Conservation (phyloP, 2,113 vertebrate genomes). For the Megaleporinus macrocephalus region DNA sequence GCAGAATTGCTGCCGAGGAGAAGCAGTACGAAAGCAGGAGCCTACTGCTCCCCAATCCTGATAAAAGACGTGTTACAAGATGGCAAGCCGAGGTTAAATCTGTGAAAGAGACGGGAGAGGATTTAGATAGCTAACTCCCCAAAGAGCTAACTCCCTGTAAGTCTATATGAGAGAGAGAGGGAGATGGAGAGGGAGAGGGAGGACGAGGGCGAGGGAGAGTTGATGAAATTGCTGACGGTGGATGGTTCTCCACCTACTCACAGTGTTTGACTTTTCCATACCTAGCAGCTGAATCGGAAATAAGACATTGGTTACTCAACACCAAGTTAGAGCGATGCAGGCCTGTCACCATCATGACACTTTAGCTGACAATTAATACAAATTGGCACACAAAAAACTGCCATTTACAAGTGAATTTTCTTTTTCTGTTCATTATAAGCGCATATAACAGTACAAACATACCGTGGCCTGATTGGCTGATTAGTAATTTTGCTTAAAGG, state of each 20-base stretch:
- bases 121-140: slow-evolving; percentile 8
- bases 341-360: too few relatives aligned
- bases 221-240: slow-evolving; percentile 37
- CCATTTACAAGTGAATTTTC: too few relatives aligned
- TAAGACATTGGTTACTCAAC: neutral
- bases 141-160: slow-evolving; percentile 12
- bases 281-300: neutral
- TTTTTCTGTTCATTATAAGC: too few relatives aligned
- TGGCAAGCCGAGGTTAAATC: slow-evolving; percentile 23
- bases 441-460: too few relatives aligned
- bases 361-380: too few relatives aligned
- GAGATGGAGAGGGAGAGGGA: neutral
- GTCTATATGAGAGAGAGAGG: neutral
- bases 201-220: neutral
- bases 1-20: slow-evolving; percentile 3
- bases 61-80: slow-evolving; percentile 31
- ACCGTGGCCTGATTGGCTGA: too few relatives aligned
- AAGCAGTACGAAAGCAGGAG: neutral
- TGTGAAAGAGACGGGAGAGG: slow-evolving; percentile 29
- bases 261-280: neutral
- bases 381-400: too few relatives aligned
- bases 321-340: too few relatives aligned
- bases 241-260: slow-evolving; percentile 12
- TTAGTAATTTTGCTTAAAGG: too few relatives aligned
- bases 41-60: neutral